Evolutionary conservation across 2,113 vertebrate species (phyloP), one percentile per base, ranked within the genome.

Genomic region (Chamaetylas fuelleborni): DNA sequence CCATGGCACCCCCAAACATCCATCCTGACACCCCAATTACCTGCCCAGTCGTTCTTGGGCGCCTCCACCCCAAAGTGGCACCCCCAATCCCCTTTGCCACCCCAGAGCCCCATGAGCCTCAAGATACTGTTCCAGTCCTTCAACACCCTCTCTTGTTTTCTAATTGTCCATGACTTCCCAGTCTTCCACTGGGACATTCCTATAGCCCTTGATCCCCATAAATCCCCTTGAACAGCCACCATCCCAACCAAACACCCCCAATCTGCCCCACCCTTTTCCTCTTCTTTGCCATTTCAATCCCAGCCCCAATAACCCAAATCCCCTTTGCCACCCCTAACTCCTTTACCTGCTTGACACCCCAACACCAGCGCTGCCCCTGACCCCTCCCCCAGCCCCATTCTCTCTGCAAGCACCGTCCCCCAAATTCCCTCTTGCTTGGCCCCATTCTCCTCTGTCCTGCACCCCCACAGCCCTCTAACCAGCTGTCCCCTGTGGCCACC

Each of bases 111-210:
- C 45, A 8, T 5, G 40, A 56, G 2, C 16, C 19, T 11, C 24
- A 0, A 0, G 5, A 4, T 24, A n/a, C 36, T 4, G 4, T 29
- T 61, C 36, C 38, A 73, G 19, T 17, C 36, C n/a, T 45, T 40
- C 33, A 78, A 38, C 10, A 81, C 18, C 22, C 31, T 82, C 56
- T 34, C 11, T 56, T 78, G 20, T 20, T 56, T n/a, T 69, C 29
- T 60, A 19, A 81, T 22, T 36, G 51, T 34, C 42, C 28, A 4
- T 31, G 23, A 53, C 12, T 51, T 74, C 34, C 23, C 24, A 71
- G 18, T 62, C 14, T 28, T 81, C 14, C 24, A 5, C 23, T n/a
- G 14, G 28, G 17, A 67, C 43, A 61, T 51, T 23, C 20, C 70
- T 24, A 4, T 24, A 20, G 34, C 29, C 3, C 18, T 78, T 1